A percentile compares a stretch with the other conserved stretches of the same genome.
phyloP scores from a whole-genome alignment of 2,113 vertebrate species.

The Hypomesus transpacificus region DNA sequence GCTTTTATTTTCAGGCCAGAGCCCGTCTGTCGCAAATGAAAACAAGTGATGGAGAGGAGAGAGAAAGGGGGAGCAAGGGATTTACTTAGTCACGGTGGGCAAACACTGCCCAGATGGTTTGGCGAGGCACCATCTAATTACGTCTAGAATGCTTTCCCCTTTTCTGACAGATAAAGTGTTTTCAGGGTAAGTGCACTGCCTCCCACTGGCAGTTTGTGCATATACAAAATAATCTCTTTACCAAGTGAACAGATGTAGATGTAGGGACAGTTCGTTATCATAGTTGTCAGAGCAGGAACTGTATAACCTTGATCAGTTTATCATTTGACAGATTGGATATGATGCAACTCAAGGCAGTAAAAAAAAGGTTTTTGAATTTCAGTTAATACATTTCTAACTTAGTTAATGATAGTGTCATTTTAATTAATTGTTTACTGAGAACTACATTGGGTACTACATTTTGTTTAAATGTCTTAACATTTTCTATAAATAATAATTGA shows the following conservation, averaged over 20 bases:
- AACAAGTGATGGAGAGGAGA: neutral
- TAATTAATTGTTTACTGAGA: no score
- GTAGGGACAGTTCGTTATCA: no score
- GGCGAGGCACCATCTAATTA: conserved; percentile 46
- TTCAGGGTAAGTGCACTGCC: conserved; percentile 37
- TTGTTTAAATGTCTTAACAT: no score
- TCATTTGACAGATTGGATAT: no score
- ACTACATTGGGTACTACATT: no score
- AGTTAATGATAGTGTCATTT: no score
- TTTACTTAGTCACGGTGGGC: conserved; percentile 11
- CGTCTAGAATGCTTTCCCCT: conserved; percentile 34
- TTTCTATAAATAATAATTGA: no score
- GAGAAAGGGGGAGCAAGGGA: neutral
- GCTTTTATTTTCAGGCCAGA: neutral
- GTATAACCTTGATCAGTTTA: no score
- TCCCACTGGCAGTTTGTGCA: conserved; percentile 28
- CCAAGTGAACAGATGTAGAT: neutral
- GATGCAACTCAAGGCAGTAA: no score
- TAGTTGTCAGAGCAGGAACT: no score
- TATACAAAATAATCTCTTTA: conserved; percentile 9
- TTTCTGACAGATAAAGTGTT: conserved; percentile 23
- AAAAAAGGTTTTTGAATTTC: no score
- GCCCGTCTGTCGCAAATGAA: neutral
- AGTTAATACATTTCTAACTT: no score
- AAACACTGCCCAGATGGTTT: conserved; percentile 32